Evolutionary conservation across 2,797 vertebrate species (phyloP).

Genomic region (Pipistrellus pipistrellus): DNA sequence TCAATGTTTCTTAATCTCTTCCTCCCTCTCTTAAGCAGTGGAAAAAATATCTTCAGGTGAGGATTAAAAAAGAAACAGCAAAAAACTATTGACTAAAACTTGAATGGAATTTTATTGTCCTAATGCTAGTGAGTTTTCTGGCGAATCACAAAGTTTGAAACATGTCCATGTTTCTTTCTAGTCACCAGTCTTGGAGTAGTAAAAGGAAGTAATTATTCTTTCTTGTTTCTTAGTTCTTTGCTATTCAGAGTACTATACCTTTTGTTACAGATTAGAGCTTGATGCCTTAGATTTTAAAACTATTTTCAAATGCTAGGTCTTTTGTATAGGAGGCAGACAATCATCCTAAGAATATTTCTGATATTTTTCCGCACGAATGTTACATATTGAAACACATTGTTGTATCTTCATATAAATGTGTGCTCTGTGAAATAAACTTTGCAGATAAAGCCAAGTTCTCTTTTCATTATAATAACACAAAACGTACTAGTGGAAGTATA

Average conservation of each 20-base stretch:
- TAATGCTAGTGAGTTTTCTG: conserved; percentile 55
- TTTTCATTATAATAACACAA: conserved; percentile 60
- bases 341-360: conserved; percentile 91
- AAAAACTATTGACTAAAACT: background rate
- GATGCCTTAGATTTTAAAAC: conserved; percentile 93
- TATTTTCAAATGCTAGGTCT: conserved; percentile 90
- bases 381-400: conserved; percentile 88
- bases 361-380: conserved; percentile 85
- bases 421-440: conserved; percentile 94
- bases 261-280: conserved; percentile 90
- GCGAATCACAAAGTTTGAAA: conserved; percentile 49
- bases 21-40: too few species aligned
- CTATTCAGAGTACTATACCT: conserved; percentile 80
- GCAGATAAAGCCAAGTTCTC: conserved; percentile 87
- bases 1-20: too few species aligned
- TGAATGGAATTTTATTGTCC: background rate
- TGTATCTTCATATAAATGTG: conserved; percentile 91
- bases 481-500: background rate
- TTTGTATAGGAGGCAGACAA: conserved; percentile 93
- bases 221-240: conserved; percentile 58
- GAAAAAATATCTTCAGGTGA: too few species aligned
- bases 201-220: conserved; percentile 57
- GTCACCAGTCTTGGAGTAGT: background rate
- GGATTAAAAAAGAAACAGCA: too few species aligned
- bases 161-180: conserved; percentile 49